Evolutionary conservation across 2,113 vertebrate species (phyloP), one percentile per base, ranked within the genome.

Genomic region (Anarhynchus alexandrinus): DNA sequence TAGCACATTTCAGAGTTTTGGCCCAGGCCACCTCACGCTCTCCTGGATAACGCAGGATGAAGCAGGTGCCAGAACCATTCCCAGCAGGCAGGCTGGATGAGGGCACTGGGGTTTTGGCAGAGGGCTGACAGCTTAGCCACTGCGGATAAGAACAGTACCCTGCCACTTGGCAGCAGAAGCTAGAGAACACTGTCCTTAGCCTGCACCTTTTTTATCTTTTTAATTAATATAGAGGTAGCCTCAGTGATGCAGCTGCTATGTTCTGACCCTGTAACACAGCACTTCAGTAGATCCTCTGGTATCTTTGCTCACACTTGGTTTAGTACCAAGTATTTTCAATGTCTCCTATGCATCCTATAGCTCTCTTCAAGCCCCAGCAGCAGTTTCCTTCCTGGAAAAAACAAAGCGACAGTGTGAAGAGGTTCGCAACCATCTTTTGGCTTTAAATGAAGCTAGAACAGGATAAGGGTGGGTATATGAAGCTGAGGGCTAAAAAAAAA

Each of bases 1-100:
- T 94, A 95, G 78, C 90, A 85, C 74, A 57, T 91, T 91, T 82
- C 66, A 82, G 61, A 67, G 27, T 45, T 91, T 85, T 96, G 92
- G 94, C 94, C 58, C 49, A 38, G 70, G 40, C 11, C 36, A 58
- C 70, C 55, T 89, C 0, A 0, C 3, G 0, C 69, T 91, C 73
- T 84, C 74, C 65, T 42, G 70, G 78, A 72, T 18, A 87, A 43
- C 0, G 0, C 66, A 67, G 54, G 58, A 42, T 22, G 65, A 74
- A 91, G 83, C 73, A 79, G 65, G 65, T 81, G 82, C 81, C 93
- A 95, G 66, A 79, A 69, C 47, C 65, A 49, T 38, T 69, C 91
- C 58, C 81, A 88, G 92, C 82, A 96, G 78, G 84, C 47, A 93
- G 49, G 45, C 43, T 93, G 89, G 70, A 87, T 11, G 38, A 64